These are phyloP conservation scores for Brevimyrus niger DNA, from an alignment of 2,113 vertebrate genomes.

Conservation along the genomic window DNA sequence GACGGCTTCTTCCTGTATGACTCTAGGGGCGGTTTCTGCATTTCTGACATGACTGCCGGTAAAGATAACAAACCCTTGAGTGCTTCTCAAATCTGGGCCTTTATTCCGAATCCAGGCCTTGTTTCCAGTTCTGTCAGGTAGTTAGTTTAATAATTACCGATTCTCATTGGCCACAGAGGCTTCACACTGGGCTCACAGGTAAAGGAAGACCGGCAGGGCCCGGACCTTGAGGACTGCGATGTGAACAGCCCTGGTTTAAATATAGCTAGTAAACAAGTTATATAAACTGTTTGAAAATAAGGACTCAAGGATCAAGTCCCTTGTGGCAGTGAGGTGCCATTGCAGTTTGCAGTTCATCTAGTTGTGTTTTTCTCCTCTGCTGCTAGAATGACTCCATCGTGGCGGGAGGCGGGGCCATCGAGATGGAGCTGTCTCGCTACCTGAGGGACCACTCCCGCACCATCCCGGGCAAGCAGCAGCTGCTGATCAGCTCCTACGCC, in stretches of 20 bases:
- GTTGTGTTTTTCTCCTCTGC: neutral
- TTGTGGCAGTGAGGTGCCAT: neutral
- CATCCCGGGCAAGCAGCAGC: slow-evolving; percentile 95
- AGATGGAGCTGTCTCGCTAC: slow-evolving; percentile 96
- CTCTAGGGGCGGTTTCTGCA: neutral
- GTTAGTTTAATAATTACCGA: neutral
- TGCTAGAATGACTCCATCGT: slow-evolving; percentile 87
- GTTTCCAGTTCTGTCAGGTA: neutral
- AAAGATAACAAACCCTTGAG: neutral
- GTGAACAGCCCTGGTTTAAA: neutral
- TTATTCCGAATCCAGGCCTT: neutral
- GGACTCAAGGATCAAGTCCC: neutral
- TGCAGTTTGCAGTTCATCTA: neutral
- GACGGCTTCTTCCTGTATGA: neutral
- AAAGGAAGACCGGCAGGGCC: neutral
- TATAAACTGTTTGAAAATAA: neutral
- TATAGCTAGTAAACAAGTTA: neutral
- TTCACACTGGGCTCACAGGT: neutral
- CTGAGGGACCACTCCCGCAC: slow-evolving; percentile 90
- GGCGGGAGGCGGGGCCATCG: slow-evolving; percentile 87
- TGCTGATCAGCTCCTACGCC: slow-evolving; percentile 90
- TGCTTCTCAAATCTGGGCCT: neutral
- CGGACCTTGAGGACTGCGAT: neutral
- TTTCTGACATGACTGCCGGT: neutral
- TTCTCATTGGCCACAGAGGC: neutral